These are phyloP conservation scores for Ivindomyrus marchei DNA, from an alignment of 2,113 vertebrate species.

Conservation along the genomic window DNA sequence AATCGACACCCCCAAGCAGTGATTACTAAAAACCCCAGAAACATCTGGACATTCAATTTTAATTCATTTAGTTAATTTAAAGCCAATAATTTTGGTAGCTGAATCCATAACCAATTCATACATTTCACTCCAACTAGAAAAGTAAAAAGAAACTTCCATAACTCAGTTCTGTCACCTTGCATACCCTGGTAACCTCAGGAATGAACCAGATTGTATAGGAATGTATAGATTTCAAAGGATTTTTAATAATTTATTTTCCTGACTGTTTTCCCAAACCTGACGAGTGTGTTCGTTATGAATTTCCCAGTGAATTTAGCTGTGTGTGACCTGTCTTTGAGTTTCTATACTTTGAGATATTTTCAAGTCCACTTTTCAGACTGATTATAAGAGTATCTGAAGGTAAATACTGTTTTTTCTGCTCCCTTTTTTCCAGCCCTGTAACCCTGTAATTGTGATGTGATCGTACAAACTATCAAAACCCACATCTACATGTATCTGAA, in stretches of 20 bases:
- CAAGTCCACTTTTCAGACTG: not conserved
- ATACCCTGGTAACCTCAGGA: conserved; percentile 1
- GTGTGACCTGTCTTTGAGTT: not conserved
- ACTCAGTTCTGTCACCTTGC: not conserved
- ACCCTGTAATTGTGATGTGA: not conserved
- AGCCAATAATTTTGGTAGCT: not conserved
- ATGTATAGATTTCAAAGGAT: conserved; percentile 3
- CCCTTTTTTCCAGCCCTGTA: not conserved
- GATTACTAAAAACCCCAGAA: not conserved
- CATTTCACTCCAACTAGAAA: not conserved
- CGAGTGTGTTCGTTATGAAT: not conserved
- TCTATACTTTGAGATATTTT: not conserved
- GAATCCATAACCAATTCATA: not conserved
- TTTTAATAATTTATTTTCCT: not conserved
- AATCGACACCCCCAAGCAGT: not conserved
- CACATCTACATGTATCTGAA: not conserved
- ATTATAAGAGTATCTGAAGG: not conserved
- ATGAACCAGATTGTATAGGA: not conserved
- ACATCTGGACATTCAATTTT: not conserved
- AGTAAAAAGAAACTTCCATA: not conserved
- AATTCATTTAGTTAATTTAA: not conserved
- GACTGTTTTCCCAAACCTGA: not conserved
- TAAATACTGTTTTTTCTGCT: not conserved
- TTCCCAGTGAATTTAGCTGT: not conserved
- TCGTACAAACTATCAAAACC: not conserved